A percentile compares a stretch with the other conserved stretches of the same genome.
Conservation (phyloP, 2,113 vertebrate genomes). For the Dromaius novaehollandiae region DNA sequence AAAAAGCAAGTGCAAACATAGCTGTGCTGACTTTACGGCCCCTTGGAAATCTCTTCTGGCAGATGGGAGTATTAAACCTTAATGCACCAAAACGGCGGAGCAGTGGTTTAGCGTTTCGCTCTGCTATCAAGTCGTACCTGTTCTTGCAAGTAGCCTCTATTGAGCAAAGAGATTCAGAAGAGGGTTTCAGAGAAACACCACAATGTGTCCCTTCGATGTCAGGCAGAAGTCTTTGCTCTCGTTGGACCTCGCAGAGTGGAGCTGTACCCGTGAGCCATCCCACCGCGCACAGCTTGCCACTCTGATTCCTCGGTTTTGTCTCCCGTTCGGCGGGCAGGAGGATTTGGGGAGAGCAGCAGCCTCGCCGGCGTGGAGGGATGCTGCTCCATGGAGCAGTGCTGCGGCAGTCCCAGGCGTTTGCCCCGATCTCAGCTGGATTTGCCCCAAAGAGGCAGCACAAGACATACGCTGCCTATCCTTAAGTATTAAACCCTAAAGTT, state of each 20-base stretch:
- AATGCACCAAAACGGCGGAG: neutral
- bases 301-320: neutral
- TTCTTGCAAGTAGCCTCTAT: neutral
- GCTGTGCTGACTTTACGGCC: slow-evolving; percentile 15
- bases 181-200: slow-evolving; percentile 1
- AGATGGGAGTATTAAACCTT: neutral
- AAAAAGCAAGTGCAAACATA: slow-evolving; percentile 43
- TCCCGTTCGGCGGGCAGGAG: neutral
- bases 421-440: neutral
- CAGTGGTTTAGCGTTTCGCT: slow-evolving; percentile 4
- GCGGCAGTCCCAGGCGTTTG: neutral
- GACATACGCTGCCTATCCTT: neutral
- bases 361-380: neutral
- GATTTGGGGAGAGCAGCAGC: neutral
- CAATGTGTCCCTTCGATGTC: neutral
- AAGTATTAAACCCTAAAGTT: neutral
- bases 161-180: neutral
- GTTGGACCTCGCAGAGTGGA: neutral
- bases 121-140: neutral
- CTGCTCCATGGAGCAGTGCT: neutral
- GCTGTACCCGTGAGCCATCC: neutral
- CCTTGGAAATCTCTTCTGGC: slow-evolving; percentile 33
- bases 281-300: accelerated
- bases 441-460: neutral
- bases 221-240: neutral